A percentile compares a stretch with the other conserved stretches of the same genome.
These are phyloP conservation scores for Scaptomyza polygonia DNA, from an alignment of 2,888 invertebrate species.

Conservation along the genomic window DNA sequence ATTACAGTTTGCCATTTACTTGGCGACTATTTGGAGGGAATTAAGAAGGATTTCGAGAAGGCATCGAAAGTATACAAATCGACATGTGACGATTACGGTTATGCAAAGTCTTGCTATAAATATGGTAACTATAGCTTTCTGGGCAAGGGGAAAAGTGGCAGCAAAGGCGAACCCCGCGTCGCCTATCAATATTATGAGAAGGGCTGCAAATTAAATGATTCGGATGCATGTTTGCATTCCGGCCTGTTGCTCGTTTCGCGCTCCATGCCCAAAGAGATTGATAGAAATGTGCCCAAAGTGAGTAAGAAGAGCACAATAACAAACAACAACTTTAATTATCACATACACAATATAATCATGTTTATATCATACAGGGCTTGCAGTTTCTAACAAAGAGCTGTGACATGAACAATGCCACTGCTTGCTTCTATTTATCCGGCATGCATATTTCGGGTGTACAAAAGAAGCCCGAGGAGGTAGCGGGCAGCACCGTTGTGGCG, in stretches of 20 bases:
- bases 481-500: conserved; percentile 4
- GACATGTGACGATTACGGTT: conserved; percentile 94
- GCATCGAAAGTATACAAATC: conserved; percentile 92
- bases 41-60: conserved; percentile 92
- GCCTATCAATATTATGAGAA: conserved; percentile 91
- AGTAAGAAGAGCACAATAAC: conserved; percentile 21
- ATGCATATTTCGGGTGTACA: conserved; percentile 91
- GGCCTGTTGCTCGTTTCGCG: conserved; percentile 89
- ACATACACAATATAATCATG: not conserved
- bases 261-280: conserved; percentile 85
- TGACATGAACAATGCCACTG: conserved; percentile 87
- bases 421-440: conserved; percentile 92
- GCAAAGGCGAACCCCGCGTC: conserved; percentile 86
- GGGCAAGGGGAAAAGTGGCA: conserved; percentile 87
- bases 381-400: conserved; percentile 87
- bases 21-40: conserved; percentile 95
- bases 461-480: conserved; percentile 84
- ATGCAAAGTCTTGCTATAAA: conserved; percentile 94
- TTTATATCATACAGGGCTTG: conserved; percentile 85
- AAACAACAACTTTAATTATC: not conserved
- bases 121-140: conserved; percentile 90
- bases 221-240: conserved; percentile 90
- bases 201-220: conserved; percentile 90
- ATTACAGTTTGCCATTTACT: conserved; percentile 93
- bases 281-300: conserved; percentile 87